Conservation (phyloP, 2,113 vertebrate genomes). For the Mystacornis crossleyi region DNA sequence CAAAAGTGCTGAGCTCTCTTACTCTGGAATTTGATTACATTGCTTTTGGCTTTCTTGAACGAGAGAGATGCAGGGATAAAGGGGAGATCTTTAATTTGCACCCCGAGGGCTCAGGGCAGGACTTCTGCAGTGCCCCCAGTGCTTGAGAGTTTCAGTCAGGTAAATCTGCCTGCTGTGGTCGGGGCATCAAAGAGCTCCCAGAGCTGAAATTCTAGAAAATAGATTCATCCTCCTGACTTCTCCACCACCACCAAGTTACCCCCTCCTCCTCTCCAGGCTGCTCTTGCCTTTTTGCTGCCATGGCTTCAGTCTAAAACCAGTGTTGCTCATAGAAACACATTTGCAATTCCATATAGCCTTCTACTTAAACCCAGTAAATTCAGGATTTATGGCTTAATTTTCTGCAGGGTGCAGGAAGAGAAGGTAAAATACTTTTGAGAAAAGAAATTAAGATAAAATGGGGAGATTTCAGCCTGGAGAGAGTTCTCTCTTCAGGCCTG, state of each 20-base stretch:
- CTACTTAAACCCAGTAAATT: not conserved
- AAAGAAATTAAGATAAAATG: not conserved
- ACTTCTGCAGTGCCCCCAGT: not conserved
- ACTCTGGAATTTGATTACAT: not conserved
- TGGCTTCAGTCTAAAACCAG: not conserved
- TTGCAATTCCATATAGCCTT: not conserved
- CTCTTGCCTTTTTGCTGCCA: not conserved
- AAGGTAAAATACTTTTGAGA: not conserved
- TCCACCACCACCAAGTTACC: no score
- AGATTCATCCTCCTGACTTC: not conserved
- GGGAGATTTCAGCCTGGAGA: not conserved
- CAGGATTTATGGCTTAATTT: conserved; percentile 30
- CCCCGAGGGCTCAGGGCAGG: not conserved
- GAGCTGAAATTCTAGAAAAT: not conserved
- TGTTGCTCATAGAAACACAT: not conserved
- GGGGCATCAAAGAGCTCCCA: not conserved
- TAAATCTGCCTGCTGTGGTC: not conserved
- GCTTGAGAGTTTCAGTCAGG: not conserved
- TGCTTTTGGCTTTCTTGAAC: not conserved
- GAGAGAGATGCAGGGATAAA: no score
- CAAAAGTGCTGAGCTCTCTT: not conserved
- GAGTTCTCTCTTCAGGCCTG: not conserved
- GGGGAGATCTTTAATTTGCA: not conserved
- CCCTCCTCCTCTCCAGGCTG: not conserved
- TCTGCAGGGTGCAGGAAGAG: not conserved